Evolutionary conservation across 2,888 invertebrate genomes (phyloP).

Genomic region (Chrysotoxum bicinctum): DNA sequence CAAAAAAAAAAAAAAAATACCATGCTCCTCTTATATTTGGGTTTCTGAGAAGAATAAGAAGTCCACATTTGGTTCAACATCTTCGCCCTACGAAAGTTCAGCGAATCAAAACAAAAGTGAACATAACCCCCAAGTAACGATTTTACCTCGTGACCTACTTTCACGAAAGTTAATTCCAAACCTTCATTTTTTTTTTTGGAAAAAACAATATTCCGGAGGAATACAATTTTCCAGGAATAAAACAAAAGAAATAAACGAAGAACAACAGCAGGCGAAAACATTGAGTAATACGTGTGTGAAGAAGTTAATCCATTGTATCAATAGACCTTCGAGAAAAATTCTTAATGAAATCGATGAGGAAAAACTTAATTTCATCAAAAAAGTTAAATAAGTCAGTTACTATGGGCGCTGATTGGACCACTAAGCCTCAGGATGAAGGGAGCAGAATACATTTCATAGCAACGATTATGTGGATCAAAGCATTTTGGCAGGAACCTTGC

Average conservation of each 20-base stretch:
- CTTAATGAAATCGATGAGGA: background rate
- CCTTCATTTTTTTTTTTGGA: background rate
- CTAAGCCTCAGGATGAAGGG: background rate
- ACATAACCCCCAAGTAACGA: background rate
- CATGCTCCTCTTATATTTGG: background rate
- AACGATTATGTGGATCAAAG: background rate
- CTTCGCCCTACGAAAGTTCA: background rate
- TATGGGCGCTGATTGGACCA: background rate
- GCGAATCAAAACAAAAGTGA: background rate
- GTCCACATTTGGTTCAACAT: background rate
- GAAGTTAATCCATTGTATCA: background rate
- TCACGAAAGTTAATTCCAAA: background rate
- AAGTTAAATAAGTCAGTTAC: background rate
- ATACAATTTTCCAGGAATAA: background rate
- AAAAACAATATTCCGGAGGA: background rate
- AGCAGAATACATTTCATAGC: background rate
- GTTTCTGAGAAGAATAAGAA: background rate
- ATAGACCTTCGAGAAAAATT: background rate
- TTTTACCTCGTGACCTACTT: constrained; percentile 12
- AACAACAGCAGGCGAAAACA: background rate
- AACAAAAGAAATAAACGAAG: background rate
- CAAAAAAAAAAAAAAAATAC: no score
- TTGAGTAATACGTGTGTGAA: constrained; percentile 5
- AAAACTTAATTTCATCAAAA: constrained; percentile 4
- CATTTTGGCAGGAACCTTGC: background rate